Evolutionary conservation across 2,113 vertebrate genomes (phyloP).

Genomic region (Motacilla alba): DNA sequence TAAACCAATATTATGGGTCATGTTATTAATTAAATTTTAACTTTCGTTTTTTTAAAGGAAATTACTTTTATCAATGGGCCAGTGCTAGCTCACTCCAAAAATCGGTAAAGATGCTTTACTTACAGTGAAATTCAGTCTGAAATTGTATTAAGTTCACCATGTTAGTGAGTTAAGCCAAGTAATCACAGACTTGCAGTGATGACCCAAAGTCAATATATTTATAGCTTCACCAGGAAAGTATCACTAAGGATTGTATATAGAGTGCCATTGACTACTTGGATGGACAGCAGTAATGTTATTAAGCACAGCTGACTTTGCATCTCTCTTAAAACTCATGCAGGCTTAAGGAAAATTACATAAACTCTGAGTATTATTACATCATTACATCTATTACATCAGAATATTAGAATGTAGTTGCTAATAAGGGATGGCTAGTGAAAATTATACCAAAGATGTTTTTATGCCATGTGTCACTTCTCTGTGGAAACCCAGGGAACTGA

Average conservation of each 20-base stretch:
- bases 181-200: neutral
- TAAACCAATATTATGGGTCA: neutral
- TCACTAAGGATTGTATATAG: neutral
- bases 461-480: neutral
- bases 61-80: neutral
- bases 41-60: neutral
- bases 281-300: neutral
- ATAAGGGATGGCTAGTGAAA: neutral
- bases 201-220: neutral
- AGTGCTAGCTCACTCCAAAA: neutral
- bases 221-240: neutral
- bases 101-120: neutral
- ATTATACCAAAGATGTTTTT: neutral
- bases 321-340: neutral
- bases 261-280: neutral
- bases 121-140: neutral
- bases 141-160: neutral
- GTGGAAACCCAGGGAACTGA: too few species aligned
- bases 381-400: neutral
- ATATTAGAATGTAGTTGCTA: neutral
- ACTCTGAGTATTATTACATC: neutral
- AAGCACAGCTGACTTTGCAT: neutral
- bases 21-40: neutral
- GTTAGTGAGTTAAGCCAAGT: neutral
- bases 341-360: neutral